Evolutionary conservation across 2,797 vertebrate genomes (phyloP), one percentile per base, ranked within the genome.

Genomic region (Sebastes taczanowskii): DNA sequence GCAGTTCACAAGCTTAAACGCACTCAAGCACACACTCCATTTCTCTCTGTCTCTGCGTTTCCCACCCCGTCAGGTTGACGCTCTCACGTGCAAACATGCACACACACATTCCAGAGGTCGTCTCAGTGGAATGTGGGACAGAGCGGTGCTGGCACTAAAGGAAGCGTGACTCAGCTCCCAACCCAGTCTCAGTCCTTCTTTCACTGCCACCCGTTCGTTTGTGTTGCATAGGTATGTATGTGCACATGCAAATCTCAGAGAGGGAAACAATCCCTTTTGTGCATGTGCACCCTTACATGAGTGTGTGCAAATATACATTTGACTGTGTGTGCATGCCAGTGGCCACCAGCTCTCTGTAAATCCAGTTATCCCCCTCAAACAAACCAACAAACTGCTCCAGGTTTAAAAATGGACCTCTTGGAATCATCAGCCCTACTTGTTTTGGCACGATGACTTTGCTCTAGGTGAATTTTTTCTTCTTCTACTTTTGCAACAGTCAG

Each of bases 351-450:
- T 82, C 90, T 92, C 86, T 87, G 91, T 93, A 89, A 92, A 92
- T 81, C 82, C 89, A 88, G 87, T 94, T 88, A 91, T 94, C 93
- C 89, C 91, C 84, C 83, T 94, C 88, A 91, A 92, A 93, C 89
- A 86, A 84, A 88, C 91, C 92, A 89, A 91, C 90, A 93, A 95
- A 93, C 92, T 92, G 70, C 25, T 92, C 88, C 91, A 91, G 90
- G 94, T 92, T 95, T 92, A 93, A 92, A 93, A 96, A 96, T 93
- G 92, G 93, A 92, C 93, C 95, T 91, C 92, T 91, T 89, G 91
- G 94, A 95, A 96, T 92, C 94, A 95, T 94, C 94, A 95, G 88
- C 87, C 90, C 91, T 95, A 92, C 94, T 96, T 97, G 95, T 97
- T 97, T 96, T 96, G 94, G 93, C 94, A 94, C 81, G 92, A 95